These are phyloP conservation scores for Lordiphosa fenestrarum DNA, from an alignment of 2,888 invertebrate species.

Conservation along the genomic window DNA sequence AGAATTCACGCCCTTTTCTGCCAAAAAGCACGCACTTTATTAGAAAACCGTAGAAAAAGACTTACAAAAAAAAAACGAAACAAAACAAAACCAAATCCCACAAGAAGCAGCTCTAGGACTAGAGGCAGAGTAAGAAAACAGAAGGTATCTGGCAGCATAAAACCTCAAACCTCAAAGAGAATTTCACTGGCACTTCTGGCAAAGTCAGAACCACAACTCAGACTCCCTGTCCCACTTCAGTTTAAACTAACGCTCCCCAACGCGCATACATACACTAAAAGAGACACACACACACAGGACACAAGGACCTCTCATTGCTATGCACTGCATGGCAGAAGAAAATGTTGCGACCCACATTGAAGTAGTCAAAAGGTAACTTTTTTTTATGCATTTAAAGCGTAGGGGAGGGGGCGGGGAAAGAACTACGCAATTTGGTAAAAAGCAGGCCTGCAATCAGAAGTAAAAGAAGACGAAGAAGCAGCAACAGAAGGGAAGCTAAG, in stretches of 20 bases:
- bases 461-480: constrained; percentile 2
- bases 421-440: constrained; percentile 41
- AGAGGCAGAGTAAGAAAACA: constrained; percentile 6
- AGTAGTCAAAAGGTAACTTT: constrained; percentile 16
- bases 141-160: constrained; percentile 36
- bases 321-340: constrained; percentile 52
- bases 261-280: constrained; percentile 10
- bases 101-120: constrained; percentile 1
- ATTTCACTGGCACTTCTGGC: constrained; percentile 24
- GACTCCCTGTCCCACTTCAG: background rate
- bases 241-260: constrained; percentile 52
- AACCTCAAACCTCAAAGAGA: constrained; percentile 56
- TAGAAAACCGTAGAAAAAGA: constrained; percentile 40
- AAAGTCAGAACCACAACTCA: constrained; percentile 12
- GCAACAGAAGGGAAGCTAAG: constrained; percentile 16
- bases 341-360: constrained; percentile 37
- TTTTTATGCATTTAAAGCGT: constrained; percentile 22
- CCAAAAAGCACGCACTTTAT: constrained; percentile 59
- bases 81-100: constrained; percentile 1
- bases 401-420: background rate
- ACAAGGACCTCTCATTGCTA: constrained; percentile 48
- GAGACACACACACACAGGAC: constrained; percentile 10
- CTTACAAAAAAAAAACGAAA: constrained; percentile 19
- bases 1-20: constrained; percentile 29
- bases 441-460: constrained; percentile 32